Percentiles rank a stretch among this genome's conserved stretches.
Conservation (phyloP, 2,888 invertebrate genomes). For the Psococerastis gibbosa region DNA sequence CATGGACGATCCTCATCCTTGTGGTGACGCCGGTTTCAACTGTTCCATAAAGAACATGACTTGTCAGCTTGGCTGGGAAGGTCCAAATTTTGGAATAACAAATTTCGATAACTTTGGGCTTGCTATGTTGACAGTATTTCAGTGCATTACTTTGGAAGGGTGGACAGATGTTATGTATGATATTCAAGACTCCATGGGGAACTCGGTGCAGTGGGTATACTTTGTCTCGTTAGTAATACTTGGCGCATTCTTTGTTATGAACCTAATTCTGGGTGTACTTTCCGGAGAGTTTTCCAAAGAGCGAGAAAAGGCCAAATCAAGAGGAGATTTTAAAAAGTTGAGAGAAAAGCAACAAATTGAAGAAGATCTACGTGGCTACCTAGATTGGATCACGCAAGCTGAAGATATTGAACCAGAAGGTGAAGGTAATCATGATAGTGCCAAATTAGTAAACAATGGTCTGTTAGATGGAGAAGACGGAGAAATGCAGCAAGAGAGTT, state of each 20-base stretch:
- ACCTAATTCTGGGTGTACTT: slow-evolving; percentile 98
- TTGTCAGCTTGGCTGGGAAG: slow-evolving; percentile 64
- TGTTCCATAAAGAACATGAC: slow-evolving; percentile 40
- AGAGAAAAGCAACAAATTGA: slow-evolving; percentile 97
- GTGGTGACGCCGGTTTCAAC: slow-evolving; percentile 53
- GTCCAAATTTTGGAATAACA: slow-evolving; percentile 89
- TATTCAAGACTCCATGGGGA: slow-evolving; percentile 95
- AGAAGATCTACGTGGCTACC: slow-evolving; percentile 90
- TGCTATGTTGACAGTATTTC: slow-evolving; percentile 98
- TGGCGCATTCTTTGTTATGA: slow-evolving; percentile 99
- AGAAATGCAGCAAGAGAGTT: slow-evolving; percentile 55
- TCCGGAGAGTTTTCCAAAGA: slow-evolving; percentile 99
- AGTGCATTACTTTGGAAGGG: slow-evolving; percentile 96
- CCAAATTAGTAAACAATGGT: slow-evolving; percentile 54
- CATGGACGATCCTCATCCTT: slow-evolving; percentile 77
- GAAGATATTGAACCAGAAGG: slow-evolving; percentile 93
- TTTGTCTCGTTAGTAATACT: slow-evolving; percentile 98
- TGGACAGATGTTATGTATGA: slow-evolving; percentile 96
- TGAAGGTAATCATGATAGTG: slow-evolving; percentile 37
- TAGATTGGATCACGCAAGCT: slow-evolving; percentile 99
- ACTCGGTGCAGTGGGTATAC: slow-evolving; percentile 96
- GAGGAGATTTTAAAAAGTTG: slow-evolving; percentile 96
- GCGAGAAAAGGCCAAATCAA: slow-evolving; percentile 95
- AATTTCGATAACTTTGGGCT: slow-evolving; percentile 98
- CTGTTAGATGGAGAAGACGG: slow-evolving; percentile 57